A percentile compares a stretch with the other conserved stretches of the same genome.
Evolutionary conservation across 2,888 invertebrate species (phyloP).

Genomic region (Machimus rusticus): DNA sequence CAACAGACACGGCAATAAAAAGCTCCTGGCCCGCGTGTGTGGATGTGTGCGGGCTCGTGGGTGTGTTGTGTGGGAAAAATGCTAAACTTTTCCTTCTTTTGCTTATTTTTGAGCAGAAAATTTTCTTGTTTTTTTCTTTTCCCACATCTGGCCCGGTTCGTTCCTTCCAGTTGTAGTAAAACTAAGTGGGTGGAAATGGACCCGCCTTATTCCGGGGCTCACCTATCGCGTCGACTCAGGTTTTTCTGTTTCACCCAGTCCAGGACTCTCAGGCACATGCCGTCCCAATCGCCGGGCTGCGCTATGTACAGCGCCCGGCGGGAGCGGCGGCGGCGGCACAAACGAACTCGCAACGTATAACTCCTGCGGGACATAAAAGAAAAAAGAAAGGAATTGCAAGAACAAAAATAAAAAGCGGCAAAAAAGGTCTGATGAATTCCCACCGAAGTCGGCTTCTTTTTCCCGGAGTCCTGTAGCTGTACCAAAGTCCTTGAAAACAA

Average conservation of each 20-base stretch:
- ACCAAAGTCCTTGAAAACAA: slow-evolving; percentile 38
- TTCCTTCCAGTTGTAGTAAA: slow-evolving; percentile 37
- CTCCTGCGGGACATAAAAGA: slow-evolving; percentile 5
- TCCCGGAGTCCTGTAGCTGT: slow-evolving; percentile 4
- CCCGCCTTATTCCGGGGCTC: slow-evolving; percentile 47
- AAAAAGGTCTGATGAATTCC: slow-evolving; percentile 23
- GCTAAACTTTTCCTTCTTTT: slow-evolving; percentile 16
- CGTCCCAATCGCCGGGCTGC: not conserved
- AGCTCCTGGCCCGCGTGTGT: not conserved
- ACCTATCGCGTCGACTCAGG: slow-evolving; percentile 49
- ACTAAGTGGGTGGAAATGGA: slow-evolving; percentile 42
- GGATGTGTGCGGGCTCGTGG: not conserved
- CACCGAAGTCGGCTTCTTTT: slow-evolving; percentile 16
- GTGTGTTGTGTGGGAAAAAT: slow-evolving; percentile 29
- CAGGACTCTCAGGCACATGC: slow-evolving; percentile 15
- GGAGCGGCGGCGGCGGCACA: not conserved
- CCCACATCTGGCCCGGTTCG: slow-evolving; percentile 16
- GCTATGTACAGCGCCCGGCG: not conserved
- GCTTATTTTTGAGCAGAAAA: slow-evolving; percentile 1
- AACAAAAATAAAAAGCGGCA: slow-evolving; percentile 4
- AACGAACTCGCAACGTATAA: slow-evolving; percentile 33
- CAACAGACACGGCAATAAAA: slow-evolving; percentile 32
- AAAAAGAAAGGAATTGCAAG: slow-evolving; percentile 17
- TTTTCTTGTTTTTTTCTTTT: slow-evolving; percentile 31
- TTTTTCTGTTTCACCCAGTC: slow-evolving; percentile 42